Base-by-base conservation (phyloP, 2,113 vertebrate genomes). In the Pachypanchax playfairii region DNA sequence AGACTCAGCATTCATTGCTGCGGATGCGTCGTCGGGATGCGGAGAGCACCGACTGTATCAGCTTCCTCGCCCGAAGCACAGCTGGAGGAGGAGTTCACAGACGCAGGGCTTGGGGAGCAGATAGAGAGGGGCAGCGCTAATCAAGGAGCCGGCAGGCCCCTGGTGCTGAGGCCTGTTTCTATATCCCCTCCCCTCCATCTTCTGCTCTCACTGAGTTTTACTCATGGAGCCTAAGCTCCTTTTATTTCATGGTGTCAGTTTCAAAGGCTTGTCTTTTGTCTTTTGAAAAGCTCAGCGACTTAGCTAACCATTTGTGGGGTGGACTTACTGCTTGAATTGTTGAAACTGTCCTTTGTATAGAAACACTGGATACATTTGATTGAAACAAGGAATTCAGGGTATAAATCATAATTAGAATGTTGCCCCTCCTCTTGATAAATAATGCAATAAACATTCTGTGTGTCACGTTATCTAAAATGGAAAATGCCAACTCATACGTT, bases 171-270 rank as follows among this genome's bases (percentile, higher is more conserved):
- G 68, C 70, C 73, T 63, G 33, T 17, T 74, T 67, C 61, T 64
- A 39, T 42, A 60, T 60, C 64, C 77, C 58, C 69, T 14, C 74
- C 52, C 57, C 63, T 75, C 64, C 7, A 44, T 67, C 69, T 50
- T 2, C 71, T 71, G 65, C 49, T 10, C 62, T 68, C 43, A 21
- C 69, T 75, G 61, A 48, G 46, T 73, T 84, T 57, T 46, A 58
- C 76, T 79, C 74, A 58, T 15, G 21, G 71, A 79, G 79, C 52
- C 76, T 88, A 86, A 90, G 85, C 85, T 84, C 76, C 82, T 88
- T 87, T 87, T 84, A 85, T 86, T 87, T 87, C 80, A 75, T 76
- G 80, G 86, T 88, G 79, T 88, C 86, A 88, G 22, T 90, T 85
- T 87, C 87, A 89, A 84, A 88, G 80, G 72, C 81, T 77, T 4